Evolutionary conservation across 2,888 invertebrate genomes (phyloP).

Genomic region (Drosophila hawaiiensis): DNA sequence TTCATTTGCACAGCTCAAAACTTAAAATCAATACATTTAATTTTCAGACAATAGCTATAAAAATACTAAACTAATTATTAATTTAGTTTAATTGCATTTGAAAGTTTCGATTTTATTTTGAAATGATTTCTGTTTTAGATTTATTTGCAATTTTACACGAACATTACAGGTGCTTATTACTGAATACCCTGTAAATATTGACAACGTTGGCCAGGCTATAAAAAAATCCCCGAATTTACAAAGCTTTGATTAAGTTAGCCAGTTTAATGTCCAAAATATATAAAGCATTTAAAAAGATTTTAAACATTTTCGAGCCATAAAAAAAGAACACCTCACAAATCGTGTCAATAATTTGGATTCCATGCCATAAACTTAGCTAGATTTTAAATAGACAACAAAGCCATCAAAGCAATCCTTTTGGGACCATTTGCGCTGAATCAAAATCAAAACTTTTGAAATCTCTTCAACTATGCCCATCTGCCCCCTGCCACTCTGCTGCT

Average conservation of each 20-base stretch:
- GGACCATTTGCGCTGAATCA: not conserved
- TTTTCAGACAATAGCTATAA: not conserved
- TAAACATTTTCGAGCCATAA: not conserved
- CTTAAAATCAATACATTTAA: slow-evolving; percentile 5
- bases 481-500: not conserved
- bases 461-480: not conserved
- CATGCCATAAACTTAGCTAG: not conserved
- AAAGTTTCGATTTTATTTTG: not conserved
- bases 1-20: not conserved
- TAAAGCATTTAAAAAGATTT: not conserved
- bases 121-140: not conserved
- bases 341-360: not conserved
- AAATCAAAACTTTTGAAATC: not conserved
- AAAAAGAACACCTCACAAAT: not conserved
- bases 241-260: not conserved
- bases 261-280: fast-evolving
- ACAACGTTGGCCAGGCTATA: too few species aligned
- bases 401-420: not conserved
- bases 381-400: not conserved
- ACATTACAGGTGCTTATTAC: not conserved
- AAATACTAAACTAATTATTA: not conserved
- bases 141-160: not conserved
- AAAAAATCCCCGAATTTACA: not conserved
- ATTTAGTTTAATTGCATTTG: not conserved
- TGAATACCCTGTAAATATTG: not conserved